Evolutionary conservation across 2,888 invertebrate species (phyloP).

Genomic region (Acanthosoma haemorrhoidale): DNA sequence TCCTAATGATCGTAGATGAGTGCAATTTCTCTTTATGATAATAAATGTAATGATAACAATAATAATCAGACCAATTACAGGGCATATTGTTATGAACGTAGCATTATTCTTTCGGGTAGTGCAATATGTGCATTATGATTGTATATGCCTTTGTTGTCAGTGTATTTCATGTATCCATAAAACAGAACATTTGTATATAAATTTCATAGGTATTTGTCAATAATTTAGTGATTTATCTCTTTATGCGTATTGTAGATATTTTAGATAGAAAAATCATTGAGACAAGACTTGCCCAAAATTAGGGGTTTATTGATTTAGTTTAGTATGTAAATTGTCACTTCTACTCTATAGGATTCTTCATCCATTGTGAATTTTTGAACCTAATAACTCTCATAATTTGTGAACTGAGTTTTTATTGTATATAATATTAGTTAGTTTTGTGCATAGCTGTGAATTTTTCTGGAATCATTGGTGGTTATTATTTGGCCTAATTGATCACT

Average conservation of each 20-base stretch:
- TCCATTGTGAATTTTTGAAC: conserved; percentile 19
- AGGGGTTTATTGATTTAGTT: conserved; percentile 27
- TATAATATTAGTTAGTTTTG: conserved; percentile 14
- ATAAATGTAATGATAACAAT: conserved; percentile 1
- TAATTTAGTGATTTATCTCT: conserved; percentile 25
- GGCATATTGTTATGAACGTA: conserved; percentile 10
- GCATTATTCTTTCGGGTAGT: conserved; percentile 1
- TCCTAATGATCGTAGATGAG: background rate
- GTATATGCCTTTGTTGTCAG: conserved; percentile 11
- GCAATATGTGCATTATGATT: background rate
- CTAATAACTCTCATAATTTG: background rate
- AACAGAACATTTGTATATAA: background rate
- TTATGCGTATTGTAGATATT: conserved; percentile 35
- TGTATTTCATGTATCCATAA: conserved; percentile 5
- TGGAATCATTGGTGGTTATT: conserved; percentile 19
- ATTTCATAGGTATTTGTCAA: conserved; percentile 19
- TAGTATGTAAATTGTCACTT: background rate
- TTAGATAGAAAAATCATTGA: conserved; percentile 26
- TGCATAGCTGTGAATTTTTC: conserved; percentile 4
- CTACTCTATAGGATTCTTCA: background rate
- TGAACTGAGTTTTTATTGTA: background rate
- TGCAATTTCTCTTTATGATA: conserved; percentile 11
- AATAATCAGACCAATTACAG: conserved; percentile 27
- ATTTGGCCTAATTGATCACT: conserved; percentile 25
- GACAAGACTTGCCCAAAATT: conserved; percentile 35